Conservation (phyloP, 1,140 invertebrate species). For the Berghia stephanieae region DNA sequence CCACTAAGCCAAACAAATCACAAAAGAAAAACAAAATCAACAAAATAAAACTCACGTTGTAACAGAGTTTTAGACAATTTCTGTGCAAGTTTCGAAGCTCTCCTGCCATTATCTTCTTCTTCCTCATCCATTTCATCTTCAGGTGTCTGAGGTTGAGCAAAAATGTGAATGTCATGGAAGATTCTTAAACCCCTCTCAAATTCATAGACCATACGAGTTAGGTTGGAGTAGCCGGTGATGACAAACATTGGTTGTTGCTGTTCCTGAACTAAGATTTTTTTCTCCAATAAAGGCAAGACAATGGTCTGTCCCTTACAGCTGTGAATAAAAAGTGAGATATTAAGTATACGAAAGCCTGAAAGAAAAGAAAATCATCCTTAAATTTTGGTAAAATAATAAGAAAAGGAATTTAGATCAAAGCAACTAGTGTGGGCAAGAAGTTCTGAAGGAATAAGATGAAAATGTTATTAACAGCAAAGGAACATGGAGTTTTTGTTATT, state of each 20-base stretch:
- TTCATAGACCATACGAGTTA: slow-evolving; percentile 85
- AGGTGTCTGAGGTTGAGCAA: slow-evolving; percentile 52
- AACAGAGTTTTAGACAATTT: slow-evolving; percentile 39
- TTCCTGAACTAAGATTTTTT: slow-evolving; percentile 86
- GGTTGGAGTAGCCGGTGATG: slow-evolving; percentile 80
- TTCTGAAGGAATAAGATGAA: too few species aligned
- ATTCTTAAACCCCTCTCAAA: slow-evolving; percentile 85
- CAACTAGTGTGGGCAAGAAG: too few species aligned
- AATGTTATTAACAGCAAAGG: too few species aligned
- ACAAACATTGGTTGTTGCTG: slow-evolving; percentile 85
- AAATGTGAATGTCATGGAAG: slow-evolving; percentile 82
- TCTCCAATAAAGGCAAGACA: slow-evolving; percentile 79
- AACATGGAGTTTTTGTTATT: too few species aligned
- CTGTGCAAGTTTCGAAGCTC: slow-evolving; percentile 37
- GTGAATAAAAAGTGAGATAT: slow-evolving; percentile 29
- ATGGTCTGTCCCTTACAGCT: slow-evolving; percentile 57
- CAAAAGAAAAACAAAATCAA: background rate
- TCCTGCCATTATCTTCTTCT: slow-evolving; percentile 36
- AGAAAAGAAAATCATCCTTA: too few species aligned
- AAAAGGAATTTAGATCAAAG: too few species aligned
- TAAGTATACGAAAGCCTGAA: too few species aligned
- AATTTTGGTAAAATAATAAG: too few species aligned
- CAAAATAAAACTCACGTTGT: slow-evolving; percentile 41
- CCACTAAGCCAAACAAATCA: background rate
- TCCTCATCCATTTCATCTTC: slow-evolving; percentile 45